These are phyloP conservation scores for Tetranychus urticae DNA, from an alignment of 1,140 invertebrate species.

Conservation along the genomic window DNA sequence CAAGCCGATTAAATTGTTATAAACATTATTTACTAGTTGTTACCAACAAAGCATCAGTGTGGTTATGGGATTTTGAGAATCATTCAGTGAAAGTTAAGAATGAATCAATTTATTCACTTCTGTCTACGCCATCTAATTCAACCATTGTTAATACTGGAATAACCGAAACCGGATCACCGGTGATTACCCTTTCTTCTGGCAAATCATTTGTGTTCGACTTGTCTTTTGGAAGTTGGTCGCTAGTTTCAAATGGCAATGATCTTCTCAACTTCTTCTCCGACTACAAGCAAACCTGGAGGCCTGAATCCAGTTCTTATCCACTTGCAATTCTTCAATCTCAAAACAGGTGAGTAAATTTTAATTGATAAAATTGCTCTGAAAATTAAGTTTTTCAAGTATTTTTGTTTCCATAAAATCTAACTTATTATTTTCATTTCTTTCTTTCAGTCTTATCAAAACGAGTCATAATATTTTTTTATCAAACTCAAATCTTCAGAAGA, in stretches of 20 bases:
- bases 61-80: conserved; percentile 16
- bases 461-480: conserved; percentile 13
- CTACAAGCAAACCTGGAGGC: conserved; percentile 12
- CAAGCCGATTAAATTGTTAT: conserved; percentile 14
- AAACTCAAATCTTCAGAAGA: conserved; percentile 13
- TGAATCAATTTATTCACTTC: conserved; percentile 19
- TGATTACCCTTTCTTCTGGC: conserved; percentile 37
- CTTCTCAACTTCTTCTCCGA: conserved; percentile 19
- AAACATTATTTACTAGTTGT: conserved; percentile 20
- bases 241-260: conserved; percentile 19
- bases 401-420: not conserved
- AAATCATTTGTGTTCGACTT: conserved; percentile 37
- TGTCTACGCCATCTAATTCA: conserved; percentile 15
- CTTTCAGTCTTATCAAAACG: not conserved
- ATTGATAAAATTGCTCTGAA: too few species aligned
- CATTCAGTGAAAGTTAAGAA: conserved; percentile 17
- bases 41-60: conserved; percentile 11
- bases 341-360: conserved; percentile 1
- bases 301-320: not conserved
- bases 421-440: not conserved
- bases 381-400: not conserved
- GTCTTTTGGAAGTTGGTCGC: conserved; percentile 34
- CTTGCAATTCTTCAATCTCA: conserved; percentile 4
- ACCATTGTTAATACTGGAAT: conserved; percentile 30
- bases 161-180: conserved; percentile 32